Percentiles rank a stretch among this genome's conserved stretches.
These are phyloP conservation scores for Leistus spinibarbis DNA, from an alignment of 2,888 invertebrate species.

Conservation along the genomic window DNA sequence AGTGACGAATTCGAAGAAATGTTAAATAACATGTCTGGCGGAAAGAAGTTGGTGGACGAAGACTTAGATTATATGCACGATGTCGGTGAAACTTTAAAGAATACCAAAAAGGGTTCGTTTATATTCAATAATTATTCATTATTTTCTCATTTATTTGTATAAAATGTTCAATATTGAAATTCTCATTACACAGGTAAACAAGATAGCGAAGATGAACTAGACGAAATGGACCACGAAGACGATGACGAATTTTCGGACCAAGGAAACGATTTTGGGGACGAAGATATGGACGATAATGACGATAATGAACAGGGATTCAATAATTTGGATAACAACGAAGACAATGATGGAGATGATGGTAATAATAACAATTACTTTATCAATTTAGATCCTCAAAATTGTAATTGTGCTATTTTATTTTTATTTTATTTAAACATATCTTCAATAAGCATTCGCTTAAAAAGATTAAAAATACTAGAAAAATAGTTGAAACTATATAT, in stretches of 20 bases:
- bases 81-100: conserved; percentile 60
- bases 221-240: conserved; percentile 43
- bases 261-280: conserved; percentile 47
- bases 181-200: conserved; percentile 34
- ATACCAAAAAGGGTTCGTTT: conserved; percentile 12
- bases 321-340: conserved; percentile 44
- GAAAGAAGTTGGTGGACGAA: conserved; percentile 58
- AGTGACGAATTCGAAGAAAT: conserved; percentile 79
- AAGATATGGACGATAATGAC: conserved; percentile 45
- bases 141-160: too few species aligned
- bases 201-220: conserved; percentile 42
- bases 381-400: conserved; percentile 29
- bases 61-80: conserved; percentile 74
- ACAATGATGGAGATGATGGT: conserved; percentile 53
- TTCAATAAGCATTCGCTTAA: too few species aligned
- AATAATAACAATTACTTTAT: too few species aligned
- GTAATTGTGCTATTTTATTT: conserved; percentile 42
- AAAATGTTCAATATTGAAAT: conserved; percentile 10
- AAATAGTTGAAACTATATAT: too few species aligned
- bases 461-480: too few species aligned
- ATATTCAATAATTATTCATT: too few species aligned
- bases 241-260: conserved; percentile 58
- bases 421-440: too few species aligned
- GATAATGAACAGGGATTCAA: conserved; percentile 38
- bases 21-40: conserved; percentile 63